A percentile compares a stretch with the other conserved stretches of the same genome.
Conservation (phyloP, 2,888 invertebrate genomes). For the Nymphalis polychloros region DNA sequence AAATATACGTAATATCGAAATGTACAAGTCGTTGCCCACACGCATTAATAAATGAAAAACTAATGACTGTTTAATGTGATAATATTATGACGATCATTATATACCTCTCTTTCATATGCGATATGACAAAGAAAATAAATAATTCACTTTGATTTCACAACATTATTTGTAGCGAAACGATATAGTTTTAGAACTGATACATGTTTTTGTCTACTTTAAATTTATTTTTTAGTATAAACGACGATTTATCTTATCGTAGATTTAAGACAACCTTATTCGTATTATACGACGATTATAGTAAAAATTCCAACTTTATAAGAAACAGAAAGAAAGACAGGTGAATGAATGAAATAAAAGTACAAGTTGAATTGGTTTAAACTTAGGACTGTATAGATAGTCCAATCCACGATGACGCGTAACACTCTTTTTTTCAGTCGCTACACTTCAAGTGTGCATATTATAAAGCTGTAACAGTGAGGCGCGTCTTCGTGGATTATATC, state of each 20-base stretch:
- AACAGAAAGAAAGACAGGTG: no score
- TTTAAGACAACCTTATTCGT: not conserved
- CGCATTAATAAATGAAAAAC: conserved; percentile 11
- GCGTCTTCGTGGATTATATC: no score
- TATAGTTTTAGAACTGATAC: not conserved
- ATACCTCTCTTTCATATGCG: not conserved
- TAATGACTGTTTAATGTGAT: conserved; percentile 25
- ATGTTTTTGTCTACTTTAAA: not conserved
- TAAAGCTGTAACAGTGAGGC: no score
- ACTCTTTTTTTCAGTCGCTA: no score
- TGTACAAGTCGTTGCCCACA: not conserved
- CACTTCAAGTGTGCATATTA: no score
- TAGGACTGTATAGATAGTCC: no score
- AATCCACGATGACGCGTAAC: no score
- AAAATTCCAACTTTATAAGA: no score
- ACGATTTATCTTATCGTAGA: not conserved
- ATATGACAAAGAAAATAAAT: not conserved
- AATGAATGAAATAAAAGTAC: no score
- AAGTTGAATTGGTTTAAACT: no score
- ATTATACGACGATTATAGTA: no score
- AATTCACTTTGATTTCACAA: not conserved
- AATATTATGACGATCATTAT: not conserved
- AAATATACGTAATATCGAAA: not conserved
- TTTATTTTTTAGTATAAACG: not conserved
- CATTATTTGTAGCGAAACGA: not conserved